These are phyloP conservation scores for Rallus crepitans DNA, from an alignment of 2,797 vertebrate genomes.

Conservation along the genomic window DNA sequence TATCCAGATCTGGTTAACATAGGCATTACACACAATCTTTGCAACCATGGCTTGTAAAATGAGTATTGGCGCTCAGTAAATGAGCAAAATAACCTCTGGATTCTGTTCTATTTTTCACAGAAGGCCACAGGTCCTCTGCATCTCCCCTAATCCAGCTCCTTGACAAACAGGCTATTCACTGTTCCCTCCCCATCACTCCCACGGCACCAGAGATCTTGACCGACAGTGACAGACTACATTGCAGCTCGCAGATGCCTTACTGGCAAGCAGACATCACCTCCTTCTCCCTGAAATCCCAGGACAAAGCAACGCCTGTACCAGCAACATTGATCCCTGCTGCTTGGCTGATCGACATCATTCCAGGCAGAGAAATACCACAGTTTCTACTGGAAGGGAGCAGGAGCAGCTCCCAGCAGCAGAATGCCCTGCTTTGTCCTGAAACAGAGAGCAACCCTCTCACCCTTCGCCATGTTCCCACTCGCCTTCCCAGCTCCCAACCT, in stretches of 20 bases:
- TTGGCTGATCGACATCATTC: not conserved
- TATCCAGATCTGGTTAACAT: not conserved
- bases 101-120: not conserved
- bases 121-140: not conserved
- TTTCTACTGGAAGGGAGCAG: constrained; percentile 24
- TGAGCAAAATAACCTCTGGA: not conserved
- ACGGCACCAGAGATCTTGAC: not conserved
- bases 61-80: not conserved
- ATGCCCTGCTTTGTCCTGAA: constrained; percentile 59
- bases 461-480: constrained; percentile 24
- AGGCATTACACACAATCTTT: not conserved
- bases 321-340: not conserved
- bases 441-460: not conserved
- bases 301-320: constrained; percentile 54
- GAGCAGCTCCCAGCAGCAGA: constrained; percentile 39
- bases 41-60: not conserved
- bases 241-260: not conserved
- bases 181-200: not conserved
- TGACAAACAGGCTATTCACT: not conserved
- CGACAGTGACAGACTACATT: rapidly evolving
- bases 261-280: not conserved
- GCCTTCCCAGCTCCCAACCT: constrained; percentile 20
- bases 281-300: not conserved
- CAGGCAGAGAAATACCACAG: not conserved
- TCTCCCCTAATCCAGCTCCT: not conserved